Conservation (phyloP, 2,888 invertebrate genomes). For the Tupiocoris notatus region DNA sequence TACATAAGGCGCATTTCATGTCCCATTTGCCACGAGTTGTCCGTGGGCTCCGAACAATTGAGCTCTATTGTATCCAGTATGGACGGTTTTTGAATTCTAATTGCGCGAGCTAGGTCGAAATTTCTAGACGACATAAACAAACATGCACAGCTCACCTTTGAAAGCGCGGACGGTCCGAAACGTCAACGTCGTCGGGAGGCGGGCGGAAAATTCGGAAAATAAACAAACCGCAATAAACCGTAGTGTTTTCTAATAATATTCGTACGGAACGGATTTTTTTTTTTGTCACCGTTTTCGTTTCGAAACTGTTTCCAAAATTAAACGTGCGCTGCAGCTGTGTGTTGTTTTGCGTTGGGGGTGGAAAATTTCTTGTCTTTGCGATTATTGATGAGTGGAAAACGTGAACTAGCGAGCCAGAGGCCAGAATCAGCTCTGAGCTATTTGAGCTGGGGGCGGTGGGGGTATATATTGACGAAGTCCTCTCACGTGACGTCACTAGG, state of each 20-base stretch:
- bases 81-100: not conserved
- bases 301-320: not conserved
- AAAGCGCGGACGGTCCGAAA: not conserved
- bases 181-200: not conserved
- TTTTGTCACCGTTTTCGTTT: too few relatives aligned
- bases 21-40: constrained; percentile 6
- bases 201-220: not conserved
- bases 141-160: not conserved
- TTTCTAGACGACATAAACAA: too few relatives aligned
- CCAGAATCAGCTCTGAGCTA: constrained; percentile 32
- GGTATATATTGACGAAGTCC: constrained; percentile 33
- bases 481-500: constrained; percentile 30
- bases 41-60: not conserved
- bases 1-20: constrained; percentile 32
- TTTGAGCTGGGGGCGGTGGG: constrained; percentile 21
- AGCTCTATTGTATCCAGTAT: not conserved
- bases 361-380: not conserved
- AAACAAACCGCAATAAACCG: not conserved
- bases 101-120: too few relatives aligned
- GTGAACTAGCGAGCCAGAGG: constrained; percentile 24
- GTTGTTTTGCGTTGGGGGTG: not conserved
- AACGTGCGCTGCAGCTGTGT: too few relatives aligned
- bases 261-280: not conserved
- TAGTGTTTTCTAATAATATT: too few relatives aligned
- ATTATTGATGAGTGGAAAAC: not conserved